Conservation (phyloP, 1,140 invertebrate species). For the Gonatopus flavifemur region DNA sequence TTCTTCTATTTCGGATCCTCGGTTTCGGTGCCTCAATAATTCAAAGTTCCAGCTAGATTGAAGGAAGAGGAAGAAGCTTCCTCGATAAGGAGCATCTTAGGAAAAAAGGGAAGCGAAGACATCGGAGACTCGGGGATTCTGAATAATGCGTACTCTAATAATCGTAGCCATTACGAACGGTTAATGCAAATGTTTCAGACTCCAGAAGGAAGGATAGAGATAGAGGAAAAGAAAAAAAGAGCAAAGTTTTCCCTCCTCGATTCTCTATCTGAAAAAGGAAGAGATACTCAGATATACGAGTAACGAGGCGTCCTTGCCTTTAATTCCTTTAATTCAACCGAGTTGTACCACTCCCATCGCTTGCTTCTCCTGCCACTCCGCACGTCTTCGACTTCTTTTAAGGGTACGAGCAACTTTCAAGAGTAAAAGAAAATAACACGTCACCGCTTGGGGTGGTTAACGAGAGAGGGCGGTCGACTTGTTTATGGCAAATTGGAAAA, state of each 20-base stretch:
- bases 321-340: slow-evolving; percentile 54
- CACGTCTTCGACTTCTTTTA: slow-evolving; percentile 8
- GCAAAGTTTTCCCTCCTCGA: slow-evolving; percentile 29
- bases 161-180: slow-evolving; percentile 46
- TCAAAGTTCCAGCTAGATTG: slow-evolving; percentile 32
- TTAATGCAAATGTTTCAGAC: slow-evolving; percentile 31
- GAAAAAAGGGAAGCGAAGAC: slow-evolving; percentile 25
- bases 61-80: slow-evolving; percentile 17
- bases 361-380: slow-evolving; percentile 23
- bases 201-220: slow-evolving; percentile 12
- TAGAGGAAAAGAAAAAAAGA: slow-evolving; percentile 14
- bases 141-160: slow-evolving; percentile 54
- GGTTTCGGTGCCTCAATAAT: slow-evolving; percentile 49
- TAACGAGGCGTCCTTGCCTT: slow-evolving; percentile 53
- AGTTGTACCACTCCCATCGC: slow-evolving; percentile 30
- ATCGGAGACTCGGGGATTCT: slow-evolving; percentile 32
- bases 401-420: slow-evolving; percentile 26
- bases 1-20: too few species aligned
- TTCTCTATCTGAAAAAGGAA: too few species aligned
- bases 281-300: slow-evolving; percentile 46
- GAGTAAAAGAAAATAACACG: slow-evolving; percentile 28
- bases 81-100: not conserved
- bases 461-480: slow-evolving; percentile 52
- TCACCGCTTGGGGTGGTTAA: slow-evolving; percentile 46
- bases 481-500: slow-evolving; percentile 60